Percentiles rank a stretch among this genome's conserved stretches.
These are phyloP conservation scores for Listronotus oregonensis DNA, from an alignment of 1,140 invertebrate genomes.

Conservation along the genomic window DNA sequence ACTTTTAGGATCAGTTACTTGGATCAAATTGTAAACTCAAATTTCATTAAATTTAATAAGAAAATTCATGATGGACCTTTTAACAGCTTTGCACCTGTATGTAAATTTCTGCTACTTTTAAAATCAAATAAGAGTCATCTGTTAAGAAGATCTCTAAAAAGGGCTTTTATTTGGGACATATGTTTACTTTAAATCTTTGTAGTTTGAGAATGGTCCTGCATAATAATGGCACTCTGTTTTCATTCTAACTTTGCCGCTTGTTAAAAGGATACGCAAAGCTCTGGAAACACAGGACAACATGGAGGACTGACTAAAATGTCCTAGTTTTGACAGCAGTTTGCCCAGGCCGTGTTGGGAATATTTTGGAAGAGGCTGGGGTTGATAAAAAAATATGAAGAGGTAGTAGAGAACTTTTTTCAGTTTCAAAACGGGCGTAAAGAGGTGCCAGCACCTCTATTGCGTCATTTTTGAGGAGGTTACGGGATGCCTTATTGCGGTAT, in stretches of 20 bases:
- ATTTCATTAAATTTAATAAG: no score
- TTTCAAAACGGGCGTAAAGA: neutral
- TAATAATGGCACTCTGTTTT: neutral
- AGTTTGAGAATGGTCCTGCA: neutral
- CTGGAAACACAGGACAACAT: slow-evolving; percentile 98
- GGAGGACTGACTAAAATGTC: slow-evolving; percentile 97
- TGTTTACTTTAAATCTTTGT: no score
- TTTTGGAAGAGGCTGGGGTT: slow-evolving; percentile 97
- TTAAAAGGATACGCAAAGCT: slow-evolving; percentile 93
- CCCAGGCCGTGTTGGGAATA: slow-evolving; percentile 96
- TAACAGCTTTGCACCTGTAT: no score
- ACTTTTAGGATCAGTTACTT: no score
- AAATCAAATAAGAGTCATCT: no score
- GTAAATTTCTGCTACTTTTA: no score
- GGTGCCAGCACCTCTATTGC: neutral
- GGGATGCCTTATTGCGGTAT: no score
- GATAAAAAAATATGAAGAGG: slow-evolving; percentile 99
- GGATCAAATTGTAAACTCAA: no score
- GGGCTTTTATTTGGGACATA: no score
- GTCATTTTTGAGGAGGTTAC: neutral
- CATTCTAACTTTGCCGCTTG: slow-evolving; percentile 13
- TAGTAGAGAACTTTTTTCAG: slow-evolving; percentile 57
- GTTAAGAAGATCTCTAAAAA: no score
- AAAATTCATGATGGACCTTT: no score
- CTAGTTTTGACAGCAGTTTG: slow-evolving; percentile 87